Evolutionary conservation across 2,113 vertebrate species (phyloP), one percentile per base, ranked within the genome.

Genomic region (Cyrtonyx montezumae): DNA sequence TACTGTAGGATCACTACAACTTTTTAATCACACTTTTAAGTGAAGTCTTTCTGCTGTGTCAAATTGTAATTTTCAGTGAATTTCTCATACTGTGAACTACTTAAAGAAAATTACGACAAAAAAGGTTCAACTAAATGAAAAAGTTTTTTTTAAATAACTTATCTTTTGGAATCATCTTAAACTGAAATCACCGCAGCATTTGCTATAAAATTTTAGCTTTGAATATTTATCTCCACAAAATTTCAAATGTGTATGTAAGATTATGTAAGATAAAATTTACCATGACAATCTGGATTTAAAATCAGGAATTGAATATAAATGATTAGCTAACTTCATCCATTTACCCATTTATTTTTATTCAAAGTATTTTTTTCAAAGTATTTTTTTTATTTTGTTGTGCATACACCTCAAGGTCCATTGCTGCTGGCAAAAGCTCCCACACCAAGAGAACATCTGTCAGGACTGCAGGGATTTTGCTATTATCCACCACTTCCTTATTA

Each of bases 361-460:
- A 85, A 40, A 95, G 42, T 2, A 17, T 63, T 66, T 61, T 87
- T n/a, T 83, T 87, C 12, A 85, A 40, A 95, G 42, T 2, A 17
- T 63, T 66, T 61, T 87, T n/a, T 88, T 81, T 51, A 78, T 79
- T 95, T 90, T 79, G 74, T 70, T 83, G 51, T 90, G 76, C 88
- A 76, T 82, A 66, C 49, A 70, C 67, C 91, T 78, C 67, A 74
- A 85, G 62, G 71, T 42, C 85, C 55, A 58, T 12, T 42, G 61
- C 90, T 90, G 61, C 67, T 6, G 43, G 67, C 74, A 84, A 87
- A 85, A 89, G 25, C 68, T 86, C 40, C 87, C 1, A 8, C 45
- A 74, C 58, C 89, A 91, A 94, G 66, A 56, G 90, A 89, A 84
- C 95, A 96, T 96, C 96, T 97, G 96, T 79, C 96, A 95, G 84